Conservation (phyloP, 2,888 invertebrate species). For the Drosophila aldrichi region DNA sequence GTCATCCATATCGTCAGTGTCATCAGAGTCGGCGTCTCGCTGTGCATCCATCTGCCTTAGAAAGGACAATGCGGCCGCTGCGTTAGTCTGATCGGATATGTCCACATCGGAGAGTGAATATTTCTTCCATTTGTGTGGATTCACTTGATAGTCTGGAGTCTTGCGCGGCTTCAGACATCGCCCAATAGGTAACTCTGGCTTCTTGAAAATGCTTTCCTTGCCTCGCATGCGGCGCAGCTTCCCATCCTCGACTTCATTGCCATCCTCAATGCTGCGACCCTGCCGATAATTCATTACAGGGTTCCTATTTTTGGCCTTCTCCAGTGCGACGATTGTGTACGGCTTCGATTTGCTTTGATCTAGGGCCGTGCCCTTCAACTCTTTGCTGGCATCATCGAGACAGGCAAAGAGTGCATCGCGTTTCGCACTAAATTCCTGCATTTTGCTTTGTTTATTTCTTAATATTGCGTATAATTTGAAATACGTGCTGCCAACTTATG, state of each 20-base stretch:
- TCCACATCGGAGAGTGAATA: constrained; percentile 93
- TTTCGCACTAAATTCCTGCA: constrained; percentile 87
- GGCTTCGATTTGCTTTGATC: constrained; percentile 76
- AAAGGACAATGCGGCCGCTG: constrained; percentile 91
- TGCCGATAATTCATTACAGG: constrained; percentile 73
- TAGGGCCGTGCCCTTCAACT: constrained; percentile 84
- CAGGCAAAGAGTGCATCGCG: constrained; percentile 90
- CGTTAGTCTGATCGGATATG: constrained; percentile 92
- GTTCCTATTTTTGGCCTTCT: constrained; percentile 73
- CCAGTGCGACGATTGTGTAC: constrained; percentile 82
- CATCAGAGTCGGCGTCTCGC: constrained; percentile 74
- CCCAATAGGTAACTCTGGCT: constrained; percentile 88
- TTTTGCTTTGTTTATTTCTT: constrained; percentile 47
- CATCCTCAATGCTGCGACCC: constrained; percentile 36
- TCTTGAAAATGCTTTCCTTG: constrained; percentile 92
- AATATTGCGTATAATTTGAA: constrained; percentile 73
- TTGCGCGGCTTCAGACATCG: constrained; percentile 87
- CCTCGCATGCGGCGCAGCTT: constrained; percentile 79
- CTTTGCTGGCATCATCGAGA: constrained; percentile 88
- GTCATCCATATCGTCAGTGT: constrained; percentile 31
- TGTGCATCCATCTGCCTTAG: constrained; percentile 89
- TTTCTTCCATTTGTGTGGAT: constrained; percentile 93
- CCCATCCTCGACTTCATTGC: constrained; percentile 46
- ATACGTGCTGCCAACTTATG: constrained; percentile 37
- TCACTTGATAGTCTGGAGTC: constrained; percentile 86